Conservation (phyloP, 2,113 vertebrate genomes). For the Macroglossus sobrinus region DNA sequence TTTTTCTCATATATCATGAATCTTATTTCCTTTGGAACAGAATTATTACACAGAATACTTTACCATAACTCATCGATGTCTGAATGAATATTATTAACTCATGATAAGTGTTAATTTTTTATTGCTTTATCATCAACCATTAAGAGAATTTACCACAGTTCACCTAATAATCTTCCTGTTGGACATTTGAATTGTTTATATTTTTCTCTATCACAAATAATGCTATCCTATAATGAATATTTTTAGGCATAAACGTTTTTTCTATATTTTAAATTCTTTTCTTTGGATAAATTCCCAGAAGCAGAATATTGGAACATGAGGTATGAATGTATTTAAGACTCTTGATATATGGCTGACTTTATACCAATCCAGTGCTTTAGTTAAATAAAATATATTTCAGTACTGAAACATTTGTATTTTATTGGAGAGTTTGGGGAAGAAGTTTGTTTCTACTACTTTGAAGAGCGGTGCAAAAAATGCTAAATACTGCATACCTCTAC, state of each 20-base stretch:
- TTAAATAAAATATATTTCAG: background rate
- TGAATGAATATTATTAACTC: background rate
- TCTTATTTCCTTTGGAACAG: background rate
- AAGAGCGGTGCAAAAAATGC: background rate
- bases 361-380: background rate
- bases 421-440: background rate
- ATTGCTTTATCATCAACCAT: background rate
- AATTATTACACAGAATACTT: background rate
- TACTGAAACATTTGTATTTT: background rate
- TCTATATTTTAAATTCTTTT: background rate
- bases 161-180: background rate
- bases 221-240: background rate
- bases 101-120: background rate
- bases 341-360: background rate
- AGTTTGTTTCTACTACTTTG: background rate
- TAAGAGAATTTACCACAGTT: background rate
- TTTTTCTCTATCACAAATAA: background rate
- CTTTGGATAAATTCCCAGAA: background rate
- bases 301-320: background rate
- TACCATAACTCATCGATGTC: accelerated
- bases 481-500: no score
- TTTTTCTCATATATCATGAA: background rate
- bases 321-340: background rate
- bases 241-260: background rate
- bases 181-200: background rate